A percentile compares a stretch with the other conserved stretches of the same genome.
Evolutionary conservation across 2,888 invertebrate genomes (phyloP).

Genomic region (Tachystola acroxantha): DNA sequence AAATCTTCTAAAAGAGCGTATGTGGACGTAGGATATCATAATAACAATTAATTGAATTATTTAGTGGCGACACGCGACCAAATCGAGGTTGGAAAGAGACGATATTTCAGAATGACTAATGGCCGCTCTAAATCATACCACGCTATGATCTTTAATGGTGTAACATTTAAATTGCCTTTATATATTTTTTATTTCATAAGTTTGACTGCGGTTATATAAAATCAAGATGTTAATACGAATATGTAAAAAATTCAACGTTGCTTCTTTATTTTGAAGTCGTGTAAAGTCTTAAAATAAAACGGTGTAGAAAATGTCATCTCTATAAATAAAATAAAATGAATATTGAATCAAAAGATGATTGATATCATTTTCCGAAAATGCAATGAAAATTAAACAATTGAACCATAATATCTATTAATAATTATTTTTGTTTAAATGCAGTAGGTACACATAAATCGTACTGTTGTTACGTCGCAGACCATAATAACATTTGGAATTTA

Average conservation of each 20-base stretch:
- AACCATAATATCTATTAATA: too few relatives aligned
- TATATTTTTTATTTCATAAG: not conserved
- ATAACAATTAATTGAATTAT: constrained; percentile 62
- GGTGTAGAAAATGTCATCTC: too few relatives aligned
- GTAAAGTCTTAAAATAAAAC: too few relatives aligned
- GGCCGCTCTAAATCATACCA: constrained; percentile 5
- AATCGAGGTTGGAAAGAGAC: constrained; percentile 18
- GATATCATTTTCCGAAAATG: too few relatives aligned
- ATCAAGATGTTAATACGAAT: too few relatives aligned
- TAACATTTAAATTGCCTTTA: not conserved
- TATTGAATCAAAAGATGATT: not conserved
- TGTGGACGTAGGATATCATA: constrained; percentile 42
- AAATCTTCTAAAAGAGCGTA: constrained; percentile 37
- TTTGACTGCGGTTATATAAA: too few relatives aligned
- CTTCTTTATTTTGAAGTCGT: not conserved
- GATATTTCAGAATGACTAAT: constrained; percentile 21
- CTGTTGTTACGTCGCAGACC: too few relatives aligned
- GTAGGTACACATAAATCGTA: too few relatives aligned
- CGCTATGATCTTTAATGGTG: not conserved
- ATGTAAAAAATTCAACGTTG: not conserved
- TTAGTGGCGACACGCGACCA: constrained; percentile 52
- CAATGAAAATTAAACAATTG: too few relatives aligned
- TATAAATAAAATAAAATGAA: not conserved
- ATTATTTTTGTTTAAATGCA: too few relatives aligned
- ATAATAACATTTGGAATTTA: too few relatives aligned